Percentiles rank a stretch among this genome's conserved stretches.
phyloP scores from a whole-genome alignment of 2,888 invertebrate species.

The Chloromyia formosa region DNA sequence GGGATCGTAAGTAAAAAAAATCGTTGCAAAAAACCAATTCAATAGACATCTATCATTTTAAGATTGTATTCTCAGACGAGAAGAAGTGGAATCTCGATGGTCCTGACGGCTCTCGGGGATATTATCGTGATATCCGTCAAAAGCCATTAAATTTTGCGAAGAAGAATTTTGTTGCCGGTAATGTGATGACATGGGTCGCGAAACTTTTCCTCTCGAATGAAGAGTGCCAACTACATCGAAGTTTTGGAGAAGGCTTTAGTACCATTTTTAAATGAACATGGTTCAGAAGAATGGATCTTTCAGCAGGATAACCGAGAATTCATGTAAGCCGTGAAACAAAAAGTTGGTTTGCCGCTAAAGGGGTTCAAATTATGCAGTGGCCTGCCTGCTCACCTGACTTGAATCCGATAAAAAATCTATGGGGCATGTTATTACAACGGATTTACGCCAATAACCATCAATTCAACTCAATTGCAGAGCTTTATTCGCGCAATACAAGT shows the following conservation, averaged over 20 bases:
- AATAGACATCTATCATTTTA: background rate
- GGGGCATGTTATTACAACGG: too few relatives aligned
- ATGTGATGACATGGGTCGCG: too few relatives aligned
- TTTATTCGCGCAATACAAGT: conserved; percentile 15
- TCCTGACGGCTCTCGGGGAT: conserved; percentile 6
- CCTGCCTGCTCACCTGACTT: conserved; percentile 14
- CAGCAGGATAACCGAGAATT: background rate
- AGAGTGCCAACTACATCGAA: too few relatives aligned
- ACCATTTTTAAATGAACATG: background rate
- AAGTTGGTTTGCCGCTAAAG: conserved; percentile 6
- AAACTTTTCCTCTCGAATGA: too few relatives aligned
- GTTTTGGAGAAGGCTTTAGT: too few relatives aligned
- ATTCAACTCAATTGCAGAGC: conserved; percentile 12
- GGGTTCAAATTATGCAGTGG: conserved; percentile 12
- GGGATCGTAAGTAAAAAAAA: background rate
- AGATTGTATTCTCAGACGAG: background rate
- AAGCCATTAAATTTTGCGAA: conserved; percentile 6
- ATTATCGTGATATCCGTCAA: conserved; percentile 17
- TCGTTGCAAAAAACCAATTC: background rate
- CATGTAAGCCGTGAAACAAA: background rate
- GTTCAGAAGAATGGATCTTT: background rate
- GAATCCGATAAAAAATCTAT: too few relatives aligned
- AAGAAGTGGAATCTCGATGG: conserved; percentile 18
- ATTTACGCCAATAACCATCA: conserved; percentile 14
- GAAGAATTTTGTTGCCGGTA: background rate